Percentiles rank a stretch among this genome's conserved stretches.
phyloP scores from a whole-genome alignment of 2,797 vertebrate genomes.

The Sternotherus odoratus region DNA sequence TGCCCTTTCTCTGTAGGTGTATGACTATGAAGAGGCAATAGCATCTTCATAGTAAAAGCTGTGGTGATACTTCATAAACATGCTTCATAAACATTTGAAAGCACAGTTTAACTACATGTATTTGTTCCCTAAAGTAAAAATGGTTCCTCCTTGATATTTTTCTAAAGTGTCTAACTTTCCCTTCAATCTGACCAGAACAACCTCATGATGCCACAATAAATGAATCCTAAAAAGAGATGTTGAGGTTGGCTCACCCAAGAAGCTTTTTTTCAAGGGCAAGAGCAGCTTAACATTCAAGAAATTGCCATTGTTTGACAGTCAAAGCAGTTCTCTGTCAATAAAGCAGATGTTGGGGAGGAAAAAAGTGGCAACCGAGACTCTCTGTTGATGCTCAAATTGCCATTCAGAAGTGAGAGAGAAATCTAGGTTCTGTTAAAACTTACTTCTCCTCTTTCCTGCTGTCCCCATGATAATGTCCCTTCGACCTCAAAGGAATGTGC shows the following conservation, averaged over 20 bases:
- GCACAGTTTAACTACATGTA: neutral
- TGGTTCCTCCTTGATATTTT: neutral
- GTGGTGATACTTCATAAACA: neutral
- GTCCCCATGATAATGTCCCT: neutral
- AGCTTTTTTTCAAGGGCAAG: neutral
- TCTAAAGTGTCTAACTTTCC: neutral
- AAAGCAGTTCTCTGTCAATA: neutral
- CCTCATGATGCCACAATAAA: neutral
- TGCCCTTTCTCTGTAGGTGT: neutral
- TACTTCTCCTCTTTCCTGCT: neutral
- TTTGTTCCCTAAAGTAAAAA: too few relatives aligned
- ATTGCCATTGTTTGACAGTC: neutral
- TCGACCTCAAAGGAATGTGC: neutral
- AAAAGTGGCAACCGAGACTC: neutral
- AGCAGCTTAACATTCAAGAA: neutral
- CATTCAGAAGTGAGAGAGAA: neutral
- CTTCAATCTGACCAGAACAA: neutral
- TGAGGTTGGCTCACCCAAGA: neutral
- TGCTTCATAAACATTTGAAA: neutral
- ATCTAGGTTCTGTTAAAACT: neutral
- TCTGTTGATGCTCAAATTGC: neutral
- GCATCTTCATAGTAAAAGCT: neutral
- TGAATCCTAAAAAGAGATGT: neutral
- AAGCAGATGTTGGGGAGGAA: neutral
- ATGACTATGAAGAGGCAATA: neutral